phyloP scores from a whole-genome alignment of 2,113 vertebrate genomes.

The Enhydra lutris region DNA sequence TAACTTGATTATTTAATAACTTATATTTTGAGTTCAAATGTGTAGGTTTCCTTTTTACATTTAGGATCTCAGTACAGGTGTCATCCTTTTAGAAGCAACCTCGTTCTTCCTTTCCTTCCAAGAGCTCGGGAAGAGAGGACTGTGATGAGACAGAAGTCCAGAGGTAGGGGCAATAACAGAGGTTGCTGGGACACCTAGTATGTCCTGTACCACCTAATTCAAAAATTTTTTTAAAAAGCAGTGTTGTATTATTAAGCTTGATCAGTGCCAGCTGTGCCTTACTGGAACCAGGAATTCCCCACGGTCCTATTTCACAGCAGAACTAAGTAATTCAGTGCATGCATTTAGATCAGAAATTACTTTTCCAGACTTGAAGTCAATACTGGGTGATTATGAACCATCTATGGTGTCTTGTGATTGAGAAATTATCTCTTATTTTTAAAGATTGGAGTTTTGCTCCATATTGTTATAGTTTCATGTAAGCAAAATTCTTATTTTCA shows the following conservation, averaged over 20 bases:
- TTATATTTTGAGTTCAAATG: conserved; percentile 45
- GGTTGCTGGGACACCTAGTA: conserved; percentile 66
- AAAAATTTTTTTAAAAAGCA: not conserved
- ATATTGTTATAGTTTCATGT: conserved; percentile 42
- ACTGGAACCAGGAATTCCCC: conserved; percentile 78
- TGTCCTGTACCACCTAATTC: conserved; percentile 17
- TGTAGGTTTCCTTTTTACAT: conserved; percentile 61
- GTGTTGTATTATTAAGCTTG: conserved; percentile 22
- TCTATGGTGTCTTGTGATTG: conserved; percentile 71
- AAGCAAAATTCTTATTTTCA: conserved; percentile 1
- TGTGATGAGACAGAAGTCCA: conserved; percentile 81
- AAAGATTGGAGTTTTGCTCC: not conserved
- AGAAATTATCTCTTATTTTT: conserved; percentile 66
- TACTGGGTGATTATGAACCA: conserved; percentile 75
- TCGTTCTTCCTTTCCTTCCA: conserved; percentile 93
- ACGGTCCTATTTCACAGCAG: conserved; percentile 76
- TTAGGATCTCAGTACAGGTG: conserved; percentile 93
- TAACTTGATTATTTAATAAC: conserved; percentile 32
- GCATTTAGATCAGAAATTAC: conserved; percentile 74
- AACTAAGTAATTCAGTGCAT: conserved; percentile 74
- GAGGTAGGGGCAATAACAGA: conserved; percentile 83
- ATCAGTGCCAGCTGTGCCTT: conserved; percentile 81
- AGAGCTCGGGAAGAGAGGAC: conserved; percentile 87
- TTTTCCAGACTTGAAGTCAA: conserved; percentile 69
- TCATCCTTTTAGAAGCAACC: conserved; percentile 93